These are phyloP conservation scores for Pterocles gutturalis DNA, from an alignment of 2,113 vertebrate species.

Conservation along the genomic window DNA sequence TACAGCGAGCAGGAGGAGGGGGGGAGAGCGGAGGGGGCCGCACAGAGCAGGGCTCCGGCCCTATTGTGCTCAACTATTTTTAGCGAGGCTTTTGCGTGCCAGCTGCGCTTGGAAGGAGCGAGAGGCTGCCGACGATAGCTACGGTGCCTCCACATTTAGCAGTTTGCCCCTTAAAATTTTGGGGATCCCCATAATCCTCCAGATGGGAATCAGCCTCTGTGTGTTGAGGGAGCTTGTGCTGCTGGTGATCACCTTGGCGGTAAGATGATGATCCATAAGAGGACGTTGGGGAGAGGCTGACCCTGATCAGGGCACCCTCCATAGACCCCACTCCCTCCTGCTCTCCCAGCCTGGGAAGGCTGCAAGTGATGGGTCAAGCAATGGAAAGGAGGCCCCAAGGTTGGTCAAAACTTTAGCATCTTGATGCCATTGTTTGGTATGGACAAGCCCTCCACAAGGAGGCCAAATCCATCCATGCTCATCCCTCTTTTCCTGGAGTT, in stretches of 20 bases:
- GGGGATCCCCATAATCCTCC: neutral
- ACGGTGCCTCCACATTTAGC: neutral
- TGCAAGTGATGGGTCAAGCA: rapidly evolving
- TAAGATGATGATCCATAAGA: neutral
- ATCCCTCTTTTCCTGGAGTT: neutral
- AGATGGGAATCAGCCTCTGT: neutral
- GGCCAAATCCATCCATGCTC: neutral
- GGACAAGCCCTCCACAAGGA: neutral
- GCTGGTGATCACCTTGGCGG: rapidly evolving
- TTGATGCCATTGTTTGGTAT: neutral
- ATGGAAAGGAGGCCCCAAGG: neutral
- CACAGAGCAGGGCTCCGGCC: neutral
- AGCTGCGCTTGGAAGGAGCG: neutral
- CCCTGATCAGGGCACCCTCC: neutral
- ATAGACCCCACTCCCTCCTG: neutral
- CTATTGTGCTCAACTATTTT: constrained; percentile 56
- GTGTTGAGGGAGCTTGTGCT: neutral
- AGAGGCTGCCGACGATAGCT: neutral
- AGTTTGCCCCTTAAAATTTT: neutral
- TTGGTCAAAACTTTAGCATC: neutral
- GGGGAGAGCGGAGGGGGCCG: neutral
- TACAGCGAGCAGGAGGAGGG: constrained; percentile 65
- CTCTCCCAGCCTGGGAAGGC: neutral
- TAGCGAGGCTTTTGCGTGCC: neutral
- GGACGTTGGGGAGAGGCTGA: neutral